Conservation (phyloP, 2,888 invertebrate species). For the Stegana nigrithorax region DNA sequence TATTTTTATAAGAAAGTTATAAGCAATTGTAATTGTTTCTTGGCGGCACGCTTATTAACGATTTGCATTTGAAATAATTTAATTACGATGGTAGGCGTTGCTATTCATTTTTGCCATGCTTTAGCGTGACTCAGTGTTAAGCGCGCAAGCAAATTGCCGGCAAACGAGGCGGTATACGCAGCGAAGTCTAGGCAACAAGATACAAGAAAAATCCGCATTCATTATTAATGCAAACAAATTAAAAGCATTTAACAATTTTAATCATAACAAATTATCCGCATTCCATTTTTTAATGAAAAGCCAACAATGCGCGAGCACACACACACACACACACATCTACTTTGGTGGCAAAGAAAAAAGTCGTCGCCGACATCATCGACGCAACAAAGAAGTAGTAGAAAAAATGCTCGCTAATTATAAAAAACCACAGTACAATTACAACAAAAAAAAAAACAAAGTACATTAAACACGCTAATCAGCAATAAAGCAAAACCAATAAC, state of each 20-base stretch:
- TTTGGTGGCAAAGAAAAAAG: slow-evolving; percentile 18
- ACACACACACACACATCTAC: no score
- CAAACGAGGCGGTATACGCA: no score
- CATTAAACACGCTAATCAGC: slow-evolving; percentile 44
- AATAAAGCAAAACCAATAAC: slow-evolving; percentile 39
- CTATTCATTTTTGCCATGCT: no score
- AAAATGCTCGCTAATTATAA: slow-evolving; percentile 46
- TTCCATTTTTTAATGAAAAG: slow-evolving; percentile 42
- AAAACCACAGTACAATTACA: slow-evolving; percentile 32
- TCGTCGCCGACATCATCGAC: not conserved
- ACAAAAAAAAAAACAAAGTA: not conserved
- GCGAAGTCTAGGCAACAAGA: no score
- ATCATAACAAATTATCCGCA: slow-evolving; percentile 57
- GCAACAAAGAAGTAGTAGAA: no score
- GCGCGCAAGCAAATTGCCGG: not conserved
- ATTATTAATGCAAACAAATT: slow-evolving; percentile 55
- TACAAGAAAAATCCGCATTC: no score
- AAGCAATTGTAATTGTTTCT: no score
- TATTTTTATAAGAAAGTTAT: no score
- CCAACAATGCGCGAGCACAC: slow-evolving; percentile 15
- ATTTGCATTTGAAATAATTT: no score
- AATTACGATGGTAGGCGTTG: no score
- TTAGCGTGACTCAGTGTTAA: not conserved
- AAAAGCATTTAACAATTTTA: slow-evolving; percentile 49
- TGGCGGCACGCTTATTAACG: no score